A percentile compares a stretch with the other conserved stretches of the same genome.
Conservation (phyloP, 2,888 invertebrate genomes). For the Nephrotoma guestfalica region DNA sequence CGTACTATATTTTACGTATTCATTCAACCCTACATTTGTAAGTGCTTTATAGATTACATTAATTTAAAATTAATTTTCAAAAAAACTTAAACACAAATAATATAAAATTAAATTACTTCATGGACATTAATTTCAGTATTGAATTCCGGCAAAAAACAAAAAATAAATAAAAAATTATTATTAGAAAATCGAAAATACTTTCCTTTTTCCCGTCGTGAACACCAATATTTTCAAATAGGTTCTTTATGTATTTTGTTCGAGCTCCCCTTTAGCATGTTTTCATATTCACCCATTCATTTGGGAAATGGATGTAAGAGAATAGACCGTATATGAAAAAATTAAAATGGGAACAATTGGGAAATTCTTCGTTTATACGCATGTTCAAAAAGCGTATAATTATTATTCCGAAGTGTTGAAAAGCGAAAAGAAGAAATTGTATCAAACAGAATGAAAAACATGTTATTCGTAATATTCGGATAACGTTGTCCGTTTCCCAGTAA, state of each 20-base stretch:
- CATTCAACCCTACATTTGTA: neutral
- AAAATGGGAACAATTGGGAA: neutral
- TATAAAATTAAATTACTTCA: neutral
- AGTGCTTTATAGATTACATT: neutral
- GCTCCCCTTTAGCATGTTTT: neutral
- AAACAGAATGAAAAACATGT: no score
- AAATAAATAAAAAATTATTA: neutral
- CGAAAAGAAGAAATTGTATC: neutral
- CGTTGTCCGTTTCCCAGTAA: neutral
- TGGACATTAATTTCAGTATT: neutral
- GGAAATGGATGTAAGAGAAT: neutral
- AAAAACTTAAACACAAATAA: neutral
- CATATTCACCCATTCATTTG: neutral
- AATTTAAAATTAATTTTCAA: neutral
- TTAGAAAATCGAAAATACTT: neutral
- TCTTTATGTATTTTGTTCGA: neutral
- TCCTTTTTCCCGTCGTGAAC: neutral
- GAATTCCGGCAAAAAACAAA: neutral
- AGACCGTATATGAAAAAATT: neutral
- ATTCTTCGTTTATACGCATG: neutral
- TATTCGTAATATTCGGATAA: neutral
- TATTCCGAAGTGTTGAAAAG: neutral
- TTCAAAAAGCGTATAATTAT: neutral
- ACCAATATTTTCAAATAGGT: neutral
- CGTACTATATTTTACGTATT: neutral